phyloP scores from a whole-genome alignment of 2,797 vertebrate genomes.

The Pelochelys cantorii region DNA sequence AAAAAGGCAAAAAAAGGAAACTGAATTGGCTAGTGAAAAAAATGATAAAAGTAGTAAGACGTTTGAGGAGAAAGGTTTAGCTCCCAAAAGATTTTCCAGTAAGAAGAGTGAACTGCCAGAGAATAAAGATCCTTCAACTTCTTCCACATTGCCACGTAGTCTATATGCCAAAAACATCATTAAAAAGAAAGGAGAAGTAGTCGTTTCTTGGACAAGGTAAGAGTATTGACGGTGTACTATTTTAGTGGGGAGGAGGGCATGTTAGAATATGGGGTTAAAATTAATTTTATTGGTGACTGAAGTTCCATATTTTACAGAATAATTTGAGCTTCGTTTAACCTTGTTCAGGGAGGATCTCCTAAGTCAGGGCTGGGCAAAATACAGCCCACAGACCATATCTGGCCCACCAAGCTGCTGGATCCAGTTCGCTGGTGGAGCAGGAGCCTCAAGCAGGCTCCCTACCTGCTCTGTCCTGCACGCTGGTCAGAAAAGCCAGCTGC shows the following conservation, averaged over 20 bases:
- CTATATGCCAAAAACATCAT: slow-evolving; percentile 95
- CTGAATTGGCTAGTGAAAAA: slow-evolving; percentile 57
- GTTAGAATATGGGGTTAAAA: not conserved
- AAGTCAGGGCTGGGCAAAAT: no score
- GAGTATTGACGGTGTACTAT: slow-evolving; percentile 39
- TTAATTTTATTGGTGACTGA: not conserved
- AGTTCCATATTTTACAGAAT: not conserved
- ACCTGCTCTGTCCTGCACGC: no score
- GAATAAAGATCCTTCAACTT: slow-evolving; percentile 52
- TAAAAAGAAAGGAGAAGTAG: slow-evolving; percentile 94
- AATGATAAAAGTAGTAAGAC: slow-evolving; percentile 62
- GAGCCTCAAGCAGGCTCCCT: no score
- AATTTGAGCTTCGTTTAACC: not conserved
- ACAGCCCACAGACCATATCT: no score
- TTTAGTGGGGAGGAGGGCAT: accelerated
- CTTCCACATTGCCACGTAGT: slow-evolving; percentile 81
- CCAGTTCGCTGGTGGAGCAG: no score
- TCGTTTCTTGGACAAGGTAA: slow-evolving; percentile 96
- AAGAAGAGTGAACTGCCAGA: slow-evolving; percentile 63
- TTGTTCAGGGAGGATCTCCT: not conserved
- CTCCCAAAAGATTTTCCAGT: slow-evolving; percentile 22
- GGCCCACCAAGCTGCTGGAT: no score
- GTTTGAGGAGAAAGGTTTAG: slow-evolving; percentile 63
- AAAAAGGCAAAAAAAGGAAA: slow-evolving; percentile 77
- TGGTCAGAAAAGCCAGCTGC: no score